phyloP scores from a whole-genome alignment of 1,140 invertebrate species.

The Brachionus manjavacas region DNA sequence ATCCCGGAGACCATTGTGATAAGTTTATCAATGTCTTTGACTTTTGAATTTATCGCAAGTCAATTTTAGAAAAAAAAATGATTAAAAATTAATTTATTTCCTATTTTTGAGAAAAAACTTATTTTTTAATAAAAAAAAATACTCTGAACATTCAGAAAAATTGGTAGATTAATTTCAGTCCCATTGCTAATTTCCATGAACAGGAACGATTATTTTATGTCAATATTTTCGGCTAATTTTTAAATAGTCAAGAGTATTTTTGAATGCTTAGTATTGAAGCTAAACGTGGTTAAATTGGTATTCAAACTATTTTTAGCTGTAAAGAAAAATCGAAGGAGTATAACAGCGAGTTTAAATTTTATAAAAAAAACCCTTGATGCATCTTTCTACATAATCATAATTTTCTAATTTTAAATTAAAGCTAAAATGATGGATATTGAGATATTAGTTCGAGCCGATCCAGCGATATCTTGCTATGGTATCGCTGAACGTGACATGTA shows the following conservation, averaged over 20 bases:
- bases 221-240: too few relatives aligned
- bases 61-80: too few relatives aligned
- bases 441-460: conserved; percentile 8
- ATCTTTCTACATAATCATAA: neutral
- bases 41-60: too few relatives aligned
- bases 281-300: neutral
- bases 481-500: neutral
- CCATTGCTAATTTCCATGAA: too few relatives aligned
- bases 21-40: too few relatives aligned
- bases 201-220: too few relatives aligned
- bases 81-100: too few relatives aligned
- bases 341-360: neutral
- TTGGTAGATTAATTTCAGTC: too few relatives aligned
- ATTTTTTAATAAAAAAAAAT: too few relatives aligned
- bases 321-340: neutral
- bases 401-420: neutral
- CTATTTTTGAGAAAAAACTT: too few relatives aligned
- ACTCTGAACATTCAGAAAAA: too few relatives aligned
- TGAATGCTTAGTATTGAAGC: neutral
- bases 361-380: neutral
- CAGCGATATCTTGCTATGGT: neutral
- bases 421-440: conserved; percentile 27
- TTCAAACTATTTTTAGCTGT: neutral
- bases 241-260: neutral
- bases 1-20: too few relatives aligned